Conservation (phyloP, 2,888 invertebrate species). For the Linnaemya vulpina region DNA sequence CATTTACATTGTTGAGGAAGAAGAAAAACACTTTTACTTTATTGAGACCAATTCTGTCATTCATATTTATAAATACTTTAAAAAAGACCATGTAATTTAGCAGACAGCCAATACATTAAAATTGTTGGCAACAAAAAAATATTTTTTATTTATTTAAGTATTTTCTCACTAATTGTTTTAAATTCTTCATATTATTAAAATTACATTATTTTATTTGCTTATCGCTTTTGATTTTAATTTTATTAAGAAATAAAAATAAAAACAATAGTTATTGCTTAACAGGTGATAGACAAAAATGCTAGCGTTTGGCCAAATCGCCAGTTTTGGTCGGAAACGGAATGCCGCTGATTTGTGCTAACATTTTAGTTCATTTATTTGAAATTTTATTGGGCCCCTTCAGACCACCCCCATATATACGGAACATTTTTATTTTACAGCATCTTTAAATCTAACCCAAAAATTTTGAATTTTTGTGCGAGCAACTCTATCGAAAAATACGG, state of each 20-base stretch:
- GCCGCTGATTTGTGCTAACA: no score
- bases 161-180: slow-evolving; percentile 50
- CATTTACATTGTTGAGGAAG: not conserved
- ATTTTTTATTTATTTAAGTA: slow-evolving; percentile 34
- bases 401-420: no score
- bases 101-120: slow-evolving; percentile 51
- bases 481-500: no score
- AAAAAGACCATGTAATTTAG: slow-evolving; percentile 44
- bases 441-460: no score
- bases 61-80: slow-evolving; percentile 59
- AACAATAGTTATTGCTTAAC: slow-evolving; percentile 59
- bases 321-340: no score
- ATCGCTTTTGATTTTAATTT: slow-evolving; percentile 3
- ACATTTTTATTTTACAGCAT: no score
- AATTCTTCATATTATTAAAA: slow-evolving; percentile 43
- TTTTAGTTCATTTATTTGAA: no score
- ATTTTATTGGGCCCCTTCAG: no score
- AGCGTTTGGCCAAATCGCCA: slow-evolving; percentile 3
- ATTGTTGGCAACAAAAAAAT: slow-evolving; percentile 26
- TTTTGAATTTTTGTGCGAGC: no score
- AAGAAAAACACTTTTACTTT: not conserved
- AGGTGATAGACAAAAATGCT: slow-evolving; percentile 51
- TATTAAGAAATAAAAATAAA: not conserved
- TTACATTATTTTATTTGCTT: slow-evolving; percentile 23
- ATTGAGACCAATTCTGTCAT: slow-evolving; percentile 55